Evolutionary conservation across 2,888 invertebrate genomes (phyloP).

Genomic region (Oligia strigilis): DNA sequence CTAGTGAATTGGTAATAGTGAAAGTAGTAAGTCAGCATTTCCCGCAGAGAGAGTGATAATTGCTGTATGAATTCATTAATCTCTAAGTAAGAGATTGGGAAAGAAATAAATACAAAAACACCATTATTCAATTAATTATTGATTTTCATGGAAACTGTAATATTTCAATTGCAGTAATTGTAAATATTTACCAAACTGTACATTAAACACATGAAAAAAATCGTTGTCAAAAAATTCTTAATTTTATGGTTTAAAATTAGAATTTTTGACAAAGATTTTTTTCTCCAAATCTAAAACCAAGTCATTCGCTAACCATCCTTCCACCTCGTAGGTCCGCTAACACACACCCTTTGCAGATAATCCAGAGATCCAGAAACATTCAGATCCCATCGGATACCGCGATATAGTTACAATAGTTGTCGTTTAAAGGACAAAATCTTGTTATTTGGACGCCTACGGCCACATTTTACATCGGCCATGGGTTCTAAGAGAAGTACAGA

Average conservation of each 20-base stretch:
- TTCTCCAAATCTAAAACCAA: background rate
- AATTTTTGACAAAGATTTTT: no score
- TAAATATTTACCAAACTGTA: background rate
- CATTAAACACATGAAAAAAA: background rate
- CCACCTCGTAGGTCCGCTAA: slow-evolving; percentile 35
- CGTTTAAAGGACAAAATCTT: slow-evolving; percentile 89
- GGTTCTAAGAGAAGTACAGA: slow-evolving; percentile 59
- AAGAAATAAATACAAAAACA: background rate
- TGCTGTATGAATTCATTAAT: slow-evolving; percentile 6
- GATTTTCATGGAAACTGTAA: background rate
- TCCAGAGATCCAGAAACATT: slow-evolving; percentile 82
- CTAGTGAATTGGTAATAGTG: background rate
- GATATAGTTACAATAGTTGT: slow-evolving; percentile 87
- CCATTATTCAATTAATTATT: background rate
- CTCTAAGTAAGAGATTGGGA: background rate
- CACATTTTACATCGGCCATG: slow-evolving; percentile 78
- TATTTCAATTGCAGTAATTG: background rate
- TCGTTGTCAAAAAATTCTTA: background rate
- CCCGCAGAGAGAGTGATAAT: background rate
- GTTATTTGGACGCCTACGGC: slow-evolving; percentile 87
- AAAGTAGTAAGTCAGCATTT: slow-evolving; percentile 21
- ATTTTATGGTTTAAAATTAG: background rate
- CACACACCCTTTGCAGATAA: slow-evolving; percentile 73
- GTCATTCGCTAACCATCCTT: slow-evolving; percentile 31
- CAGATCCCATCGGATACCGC: slow-evolving; percentile 82